phyloP scores from a whole-genome alignment of 2,797 vertebrate genomes.

The Leuciscus waleckii region DNA sequence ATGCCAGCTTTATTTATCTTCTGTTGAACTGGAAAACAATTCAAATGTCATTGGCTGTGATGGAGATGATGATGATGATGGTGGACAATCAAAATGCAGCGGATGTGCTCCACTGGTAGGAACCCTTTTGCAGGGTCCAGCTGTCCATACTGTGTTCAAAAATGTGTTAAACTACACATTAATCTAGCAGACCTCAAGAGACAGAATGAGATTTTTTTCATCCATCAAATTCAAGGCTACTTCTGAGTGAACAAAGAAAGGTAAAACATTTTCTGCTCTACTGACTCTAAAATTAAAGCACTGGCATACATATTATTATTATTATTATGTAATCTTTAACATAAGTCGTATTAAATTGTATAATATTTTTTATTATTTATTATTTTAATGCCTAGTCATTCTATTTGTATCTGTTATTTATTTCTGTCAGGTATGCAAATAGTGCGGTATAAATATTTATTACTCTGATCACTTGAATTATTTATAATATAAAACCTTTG shows the following conservation, averaged over 20 bases:
- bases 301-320: not conserved
- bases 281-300: conserved; percentile 2
- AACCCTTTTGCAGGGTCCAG: conserved; percentile 12
- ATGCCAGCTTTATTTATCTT: conserved; percentile 78
- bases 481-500: conserved; percentile 23
- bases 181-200: conserved; percentile 11
- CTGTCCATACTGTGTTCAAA: conserved; percentile 9
- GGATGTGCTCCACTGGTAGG: conserved; percentile 17
- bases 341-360: not conserved
- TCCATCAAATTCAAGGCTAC: conserved; percentile 6
- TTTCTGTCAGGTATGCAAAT: not conserved
- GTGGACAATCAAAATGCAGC: conserved; percentile 52
- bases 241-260: not conserved
- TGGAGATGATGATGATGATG: conserved; percentile 56
- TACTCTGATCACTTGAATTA: conserved; percentile 24
- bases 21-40: conserved; percentile 74
- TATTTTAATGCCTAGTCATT: not conserved
- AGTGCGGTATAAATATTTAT: not conserved
- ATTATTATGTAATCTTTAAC: not conserved
- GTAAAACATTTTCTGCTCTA: not conserved
- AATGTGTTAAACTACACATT: conserved; percentile 21
- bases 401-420: conserved; percentile 4
- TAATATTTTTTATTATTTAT: not conserved
- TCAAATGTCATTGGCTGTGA: conserved; percentile 71
- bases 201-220: not conserved